Conservation (phyloP, 2,113 vertebrate genomes). For the Cyanoliseus patagonus region DNA sequence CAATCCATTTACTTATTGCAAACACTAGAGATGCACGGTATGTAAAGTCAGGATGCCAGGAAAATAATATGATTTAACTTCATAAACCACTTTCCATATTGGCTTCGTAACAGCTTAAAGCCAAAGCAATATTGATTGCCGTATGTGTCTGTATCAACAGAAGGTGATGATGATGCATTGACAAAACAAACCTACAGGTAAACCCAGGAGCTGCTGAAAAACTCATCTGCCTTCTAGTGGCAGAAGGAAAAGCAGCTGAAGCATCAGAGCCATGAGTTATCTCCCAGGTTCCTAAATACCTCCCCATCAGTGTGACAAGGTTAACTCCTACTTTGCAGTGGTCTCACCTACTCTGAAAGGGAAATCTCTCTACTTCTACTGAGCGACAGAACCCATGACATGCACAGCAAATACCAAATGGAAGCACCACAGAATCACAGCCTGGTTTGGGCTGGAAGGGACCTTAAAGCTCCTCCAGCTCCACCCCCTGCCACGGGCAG, state of each 20-base stretch:
- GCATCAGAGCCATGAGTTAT: background rate
- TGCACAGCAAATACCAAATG: fast-evolving
- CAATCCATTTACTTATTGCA: background rate
- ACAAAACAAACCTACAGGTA: background rate
- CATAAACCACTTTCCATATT: background rate
- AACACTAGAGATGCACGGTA: fast-evolving
- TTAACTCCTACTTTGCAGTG: background rate
- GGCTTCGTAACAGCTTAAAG: background rate
- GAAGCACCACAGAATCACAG: background rate
- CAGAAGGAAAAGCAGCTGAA: background rate
- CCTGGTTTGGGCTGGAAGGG: background rate
- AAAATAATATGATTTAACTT: background rate
- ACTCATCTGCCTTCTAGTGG: background rate
- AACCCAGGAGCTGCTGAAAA: background rate
- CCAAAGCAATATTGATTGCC: background rate
- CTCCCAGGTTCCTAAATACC: background rate
- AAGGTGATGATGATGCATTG: background rate
- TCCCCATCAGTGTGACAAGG: background rate
- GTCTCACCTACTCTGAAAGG: background rate
- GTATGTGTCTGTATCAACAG: background rate
- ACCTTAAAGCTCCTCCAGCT: fast-evolving
- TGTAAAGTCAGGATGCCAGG: background rate
- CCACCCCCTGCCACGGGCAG: background rate
- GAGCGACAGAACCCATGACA: background rate
- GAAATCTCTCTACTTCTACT: background rate